Evolutionary conservation across 2,888 invertebrate genomes (phyloP).

Genomic region (Leptopilina syphax): DNA sequence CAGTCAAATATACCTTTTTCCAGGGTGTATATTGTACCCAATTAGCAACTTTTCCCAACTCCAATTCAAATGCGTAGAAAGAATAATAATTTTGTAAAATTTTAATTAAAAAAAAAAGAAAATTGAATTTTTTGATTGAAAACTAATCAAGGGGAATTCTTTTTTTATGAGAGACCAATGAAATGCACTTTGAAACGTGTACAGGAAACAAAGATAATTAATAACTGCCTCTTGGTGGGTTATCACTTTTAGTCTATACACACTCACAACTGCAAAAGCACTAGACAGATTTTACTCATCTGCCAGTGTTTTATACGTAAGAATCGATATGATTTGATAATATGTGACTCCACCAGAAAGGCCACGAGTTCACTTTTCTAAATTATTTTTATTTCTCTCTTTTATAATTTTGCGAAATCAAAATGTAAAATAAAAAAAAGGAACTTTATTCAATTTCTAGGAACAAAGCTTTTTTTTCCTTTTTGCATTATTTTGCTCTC

Average conservation of each 20-base stretch:
- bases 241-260: conserved; percentile 38
- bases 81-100: too few species aligned
- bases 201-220: conserved; percentile 37
- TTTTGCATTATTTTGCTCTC: not conserved
- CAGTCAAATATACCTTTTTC: too few species aligned
- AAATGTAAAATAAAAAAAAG: not conserved
- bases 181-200: conserved; percentile 21
- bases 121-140: not conserved
- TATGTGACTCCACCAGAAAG: not conserved
- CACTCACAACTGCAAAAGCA: conserved; percentile 45
- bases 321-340: conserved; percentile 2
- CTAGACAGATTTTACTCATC: conserved; percentile 45
- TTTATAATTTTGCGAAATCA: not conserved
- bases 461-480: not conserved
- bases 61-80: too few species aligned
- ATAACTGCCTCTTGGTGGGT: conserved; percentile 15
- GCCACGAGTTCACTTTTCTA: not conserved
- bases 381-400: not conserved
- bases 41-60: too few species aligned
- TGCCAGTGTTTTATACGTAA: conserved; percentile 56
- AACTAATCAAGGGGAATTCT: not conserved
- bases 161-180: not conserved
- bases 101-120: too few species aligned
- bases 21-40: too few species aligned
- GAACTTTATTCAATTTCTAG: not conserved